Evolutionary conservation across 2,113 vertebrate species (phyloP).

Genomic region (Pavo muticus): DNA sequence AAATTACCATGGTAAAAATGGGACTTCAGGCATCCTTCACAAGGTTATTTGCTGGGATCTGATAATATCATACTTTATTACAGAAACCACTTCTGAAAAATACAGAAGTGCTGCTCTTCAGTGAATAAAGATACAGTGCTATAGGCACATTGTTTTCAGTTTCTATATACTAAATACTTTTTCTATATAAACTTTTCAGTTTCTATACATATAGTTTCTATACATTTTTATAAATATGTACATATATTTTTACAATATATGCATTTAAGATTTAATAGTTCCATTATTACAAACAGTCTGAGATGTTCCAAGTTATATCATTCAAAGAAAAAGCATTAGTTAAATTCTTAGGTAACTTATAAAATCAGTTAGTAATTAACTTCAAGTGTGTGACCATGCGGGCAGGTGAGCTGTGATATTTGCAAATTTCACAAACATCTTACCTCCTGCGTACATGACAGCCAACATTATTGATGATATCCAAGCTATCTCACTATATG

Average conservation of each 20-base stretch:
- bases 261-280: background rate
- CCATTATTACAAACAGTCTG: background rate
- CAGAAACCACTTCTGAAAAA: background rate
- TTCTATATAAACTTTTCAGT: background rate
- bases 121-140: background rate
- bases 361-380: background rate
- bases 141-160: background rate
- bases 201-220: background rate
- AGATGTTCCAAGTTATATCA: background rate
- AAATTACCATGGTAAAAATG: background rate
- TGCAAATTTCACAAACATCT: slow-evolving; percentile 36
- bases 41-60: background rate
- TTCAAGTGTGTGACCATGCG: background rate
- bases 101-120: background rate
- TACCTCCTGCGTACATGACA: slow-evolving; percentile 99
- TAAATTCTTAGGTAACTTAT: background rate
- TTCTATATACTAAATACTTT: background rate
- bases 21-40: background rate
- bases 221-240: background rate
- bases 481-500: slow-evolving; percentile 94
- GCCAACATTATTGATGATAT: slow-evolving; percentile 98
- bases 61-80: background rate
- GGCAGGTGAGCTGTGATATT: background rate
- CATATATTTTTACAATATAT: background rate
- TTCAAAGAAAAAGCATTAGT: background rate